These are phyloP conservation scores for Pammene fasciana DNA, from an alignment of 2,888 invertebrate species.

Conservation along the genomic window DNA sequence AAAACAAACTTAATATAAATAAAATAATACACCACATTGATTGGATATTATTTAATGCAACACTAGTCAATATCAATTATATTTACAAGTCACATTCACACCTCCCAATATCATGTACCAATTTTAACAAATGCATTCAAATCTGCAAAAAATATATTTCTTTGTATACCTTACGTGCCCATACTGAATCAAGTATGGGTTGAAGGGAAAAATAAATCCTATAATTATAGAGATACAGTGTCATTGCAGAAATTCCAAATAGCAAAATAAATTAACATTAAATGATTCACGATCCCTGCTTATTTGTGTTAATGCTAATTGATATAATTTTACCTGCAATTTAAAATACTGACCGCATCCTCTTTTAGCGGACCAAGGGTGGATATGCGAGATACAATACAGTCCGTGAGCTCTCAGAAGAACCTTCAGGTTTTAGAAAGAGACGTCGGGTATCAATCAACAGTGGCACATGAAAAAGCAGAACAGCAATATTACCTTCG, in stretches of 20 bases:
- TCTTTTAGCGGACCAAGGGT: too few relatives aligned
- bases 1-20: conserved; percentile 46
- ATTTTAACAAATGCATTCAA: conserved; percentile 69
- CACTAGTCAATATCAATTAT: conserved; percentile 75
- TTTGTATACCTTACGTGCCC: conserved; percentile 48
- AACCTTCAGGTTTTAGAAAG: too few relatives aligned
- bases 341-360: too few relatives aligned
- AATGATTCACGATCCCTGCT: conserved; percentile 13
- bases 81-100: conserved; percentile 69
- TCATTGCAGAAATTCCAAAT: conserved; percentile 55
- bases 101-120: conserved; percentile 51
- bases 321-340: too few relatives aligned
- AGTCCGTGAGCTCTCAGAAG: too few relatives aligned
- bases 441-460: too few relatives aligned
- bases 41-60: conserved; percentile 66
- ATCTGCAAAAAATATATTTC: conserved; percentile 64
- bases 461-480: too few relatives aligned
- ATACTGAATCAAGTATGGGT: conserved; percentile 50
- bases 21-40: conserved; percentile 54
- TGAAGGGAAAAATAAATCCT: conserved; percentile 46
- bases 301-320: background rate
- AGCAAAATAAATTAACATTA: conserved; percentile 22
- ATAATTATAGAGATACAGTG: conserved; percentile 58
- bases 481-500: too few relatives aligned
- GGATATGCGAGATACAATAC: too few relatives aligned